Percentiles rank a stretch among this genome's conserved stretches.
Evolutionary conservation across 2,888 invertebrate species (phyloP).

Genomic region (Eupithecia vulgata): DNA sequence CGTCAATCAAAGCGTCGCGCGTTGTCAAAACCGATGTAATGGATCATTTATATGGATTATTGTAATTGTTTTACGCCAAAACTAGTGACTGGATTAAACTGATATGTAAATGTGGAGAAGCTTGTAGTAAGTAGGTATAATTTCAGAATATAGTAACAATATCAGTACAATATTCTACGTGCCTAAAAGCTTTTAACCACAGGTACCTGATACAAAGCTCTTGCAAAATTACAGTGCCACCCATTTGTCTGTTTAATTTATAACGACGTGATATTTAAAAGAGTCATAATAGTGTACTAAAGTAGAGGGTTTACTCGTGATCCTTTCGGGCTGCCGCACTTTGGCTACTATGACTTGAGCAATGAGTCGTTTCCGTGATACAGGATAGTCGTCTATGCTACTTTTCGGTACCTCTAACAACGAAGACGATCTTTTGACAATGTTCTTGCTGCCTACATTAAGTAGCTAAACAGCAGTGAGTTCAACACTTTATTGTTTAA

Average conservation of each 20-base stretch:
- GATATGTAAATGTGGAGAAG: background rate
- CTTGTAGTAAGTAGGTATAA: background rate
- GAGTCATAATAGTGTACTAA: too few species aligned
- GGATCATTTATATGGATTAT: too few species aligned
- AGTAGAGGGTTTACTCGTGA: too few species aligned
- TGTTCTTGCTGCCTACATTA: background rate
- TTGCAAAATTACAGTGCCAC: background rate
- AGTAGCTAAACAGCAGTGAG: background rate
- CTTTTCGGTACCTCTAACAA: background rate
- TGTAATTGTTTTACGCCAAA: too few species aligned
- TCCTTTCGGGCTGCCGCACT: background rate
- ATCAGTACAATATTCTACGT: slow-evolving; percentile 10
- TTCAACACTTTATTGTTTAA: background rate
- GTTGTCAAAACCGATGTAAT: too few species aligned
- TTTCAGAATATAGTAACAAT: background rate
- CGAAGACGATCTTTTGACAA: background rate
- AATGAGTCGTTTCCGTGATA: background rate
- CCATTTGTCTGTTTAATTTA: background rate
- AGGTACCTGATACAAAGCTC: slow-evolving; percentile 18
- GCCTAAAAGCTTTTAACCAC: slow-evolving; percentile 24
- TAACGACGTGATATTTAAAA: too few species aligned
- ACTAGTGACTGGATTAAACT: too few species aligned
- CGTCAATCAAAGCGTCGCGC: too few species aligned
- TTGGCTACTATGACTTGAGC: background rate
- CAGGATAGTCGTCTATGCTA: background rate